A percentile compares a stretch with the other conserved stretches of the same genome.
These are phyloP conservation scores for Leptodactylus fuscus DNA, from an alignment of 2,113 vertebrate genomes.

Conservation along the genomic window DNA sequence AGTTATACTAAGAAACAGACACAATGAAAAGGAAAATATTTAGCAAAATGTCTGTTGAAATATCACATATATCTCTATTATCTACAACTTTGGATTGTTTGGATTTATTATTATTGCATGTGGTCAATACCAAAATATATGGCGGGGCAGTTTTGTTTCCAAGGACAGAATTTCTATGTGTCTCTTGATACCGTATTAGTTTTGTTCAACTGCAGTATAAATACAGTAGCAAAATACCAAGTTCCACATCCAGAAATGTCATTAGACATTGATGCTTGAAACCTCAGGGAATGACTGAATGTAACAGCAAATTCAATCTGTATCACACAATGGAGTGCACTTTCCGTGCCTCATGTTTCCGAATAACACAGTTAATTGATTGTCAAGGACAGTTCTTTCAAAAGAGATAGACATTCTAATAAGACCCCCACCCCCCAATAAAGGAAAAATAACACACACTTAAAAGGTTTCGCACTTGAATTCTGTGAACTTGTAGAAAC, in stretches of 20 bases:
- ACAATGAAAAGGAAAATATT: too few species aligned
- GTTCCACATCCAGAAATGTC: constrained; percentile 6
- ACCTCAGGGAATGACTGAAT: constrained; percentile 44
- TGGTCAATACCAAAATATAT: not conserved
- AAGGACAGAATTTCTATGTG: constrained; percentile 29
- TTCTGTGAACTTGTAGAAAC: not conserved
- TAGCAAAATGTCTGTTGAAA: too few species aligned
- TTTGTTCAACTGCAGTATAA: constrained; percentile 4
- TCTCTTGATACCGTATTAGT: constrained; percentile 31
- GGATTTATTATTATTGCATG: not conserved
- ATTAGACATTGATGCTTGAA: constrained; percentile 39
- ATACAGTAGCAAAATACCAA: constrained; percentile 44
- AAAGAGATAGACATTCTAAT: constrained; percentile 48
- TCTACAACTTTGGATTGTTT: not conserved
- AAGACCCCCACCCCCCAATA: not conserved
- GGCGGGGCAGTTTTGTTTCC: not conserved
- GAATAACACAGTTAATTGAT: constrained; percentile 54
- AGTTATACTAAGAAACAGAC: too few species aligned
- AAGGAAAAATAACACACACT: constrained; percentile 17
- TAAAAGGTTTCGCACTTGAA: constrained; percentile 8
- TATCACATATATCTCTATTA: too few species aligned
- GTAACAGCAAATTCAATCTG: constrained; percentile 50
- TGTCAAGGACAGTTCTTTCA: constrained; percentile 54
- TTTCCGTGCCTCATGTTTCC: constrained; percentile 33
- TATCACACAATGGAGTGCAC: constrained; percentile 42